A percentile compares a stretch with the other conserved stretches of the same genome.
These are phyloP conservation scores for Peribatodes rhomboidaria DNA, from an alignment of 2,888 invertebrate genomes.

Conservation along the genomic window DNA sequence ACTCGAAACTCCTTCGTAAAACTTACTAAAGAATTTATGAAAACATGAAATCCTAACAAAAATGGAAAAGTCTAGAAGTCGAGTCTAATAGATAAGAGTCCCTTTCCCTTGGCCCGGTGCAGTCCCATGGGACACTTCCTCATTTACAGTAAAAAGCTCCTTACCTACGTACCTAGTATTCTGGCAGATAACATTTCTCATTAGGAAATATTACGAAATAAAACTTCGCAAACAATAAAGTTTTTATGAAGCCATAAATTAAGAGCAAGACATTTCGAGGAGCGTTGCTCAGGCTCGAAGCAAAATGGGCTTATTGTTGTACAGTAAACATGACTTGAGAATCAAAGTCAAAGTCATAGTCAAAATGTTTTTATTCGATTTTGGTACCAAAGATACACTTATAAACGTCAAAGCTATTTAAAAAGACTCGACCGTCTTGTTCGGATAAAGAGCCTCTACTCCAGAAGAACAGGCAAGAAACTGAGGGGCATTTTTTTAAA, in stretches of 20 bases:
- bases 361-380: too few species aligned
- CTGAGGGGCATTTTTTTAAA: too few species aligned
- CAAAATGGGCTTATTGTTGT: slow-evolving; percentile 10
- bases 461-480: too few species aligned
- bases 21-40: too few species aligned
- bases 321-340: slow-evolving; percentile 1
- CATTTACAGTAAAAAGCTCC: slow-evolving; percentile 10
- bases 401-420: too few species aligned
- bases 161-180: not conserved
- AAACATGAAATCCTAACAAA: too few species aligned
- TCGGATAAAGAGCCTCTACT: too few species aligned
- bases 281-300: slow-evolving; percentile 11
- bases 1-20: too few species aligned
- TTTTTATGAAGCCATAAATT: slow-evolving; percentile 37
- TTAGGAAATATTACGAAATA: slow-evolving; percentile 29
- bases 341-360: not conserved
- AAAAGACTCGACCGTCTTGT: too few species aligned
- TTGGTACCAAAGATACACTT: too few species aligned
- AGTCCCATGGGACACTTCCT: not conserved
- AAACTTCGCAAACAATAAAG: slow-evolving; percentile 36
- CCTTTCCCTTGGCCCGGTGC: not conserved
- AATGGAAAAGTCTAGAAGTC: too few species aligned
- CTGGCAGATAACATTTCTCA: slow-evolving; percentile 31
- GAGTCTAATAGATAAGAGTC: slow-evolving; percentile 4
- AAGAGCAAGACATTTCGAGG: slow-evolving; percentile 23